phyloP scores from a whole-genome alignment of 2,888 invertebrate genomes.

The Tipula lateralis region DNA sequence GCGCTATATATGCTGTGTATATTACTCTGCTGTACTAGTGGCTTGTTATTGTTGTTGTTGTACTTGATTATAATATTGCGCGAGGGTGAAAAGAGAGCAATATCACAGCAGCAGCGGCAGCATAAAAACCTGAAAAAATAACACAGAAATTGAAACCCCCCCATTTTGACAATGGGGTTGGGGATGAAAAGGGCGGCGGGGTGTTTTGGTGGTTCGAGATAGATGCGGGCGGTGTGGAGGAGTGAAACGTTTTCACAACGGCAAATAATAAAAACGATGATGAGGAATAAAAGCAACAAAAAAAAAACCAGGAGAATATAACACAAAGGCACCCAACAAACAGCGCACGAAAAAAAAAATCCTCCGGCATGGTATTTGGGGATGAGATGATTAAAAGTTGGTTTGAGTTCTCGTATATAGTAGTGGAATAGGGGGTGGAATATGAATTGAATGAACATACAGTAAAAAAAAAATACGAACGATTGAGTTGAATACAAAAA shows the following conservation, averaged over 20 bases:
- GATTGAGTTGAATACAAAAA: constrained; percentile 27
- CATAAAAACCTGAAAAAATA: neutral
- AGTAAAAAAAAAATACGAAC: neutral
- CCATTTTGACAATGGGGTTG: neutral
- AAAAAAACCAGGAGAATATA: constrained; percentile 4
- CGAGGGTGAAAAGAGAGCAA: constrained; percentile 24
- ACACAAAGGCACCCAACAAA: constrained; percentile 19
- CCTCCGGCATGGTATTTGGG: neutral
- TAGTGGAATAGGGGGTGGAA: neutral
- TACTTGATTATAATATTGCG: constrained; percentile 8
- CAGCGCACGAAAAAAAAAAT: neutral
- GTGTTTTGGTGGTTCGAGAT: no score
- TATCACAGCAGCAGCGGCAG: constrained; percentile 19
- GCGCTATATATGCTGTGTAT: no score
- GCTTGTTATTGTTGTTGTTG: neutral
- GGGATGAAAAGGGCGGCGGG: neutral
- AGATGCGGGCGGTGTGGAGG: neutral
- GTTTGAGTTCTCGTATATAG: neutral
- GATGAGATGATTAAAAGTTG: neutral
- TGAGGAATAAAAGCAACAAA: neutral
- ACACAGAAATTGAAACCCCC: neutral
- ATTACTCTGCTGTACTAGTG: neutral
- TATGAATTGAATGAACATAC: constrained; percentile 27
- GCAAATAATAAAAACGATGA: neutral
- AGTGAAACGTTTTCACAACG: neutral